Base-by-base conservation (phyloP, 2,888 invertebrate genomes). In the Lycaena phlaeas region DNA sequence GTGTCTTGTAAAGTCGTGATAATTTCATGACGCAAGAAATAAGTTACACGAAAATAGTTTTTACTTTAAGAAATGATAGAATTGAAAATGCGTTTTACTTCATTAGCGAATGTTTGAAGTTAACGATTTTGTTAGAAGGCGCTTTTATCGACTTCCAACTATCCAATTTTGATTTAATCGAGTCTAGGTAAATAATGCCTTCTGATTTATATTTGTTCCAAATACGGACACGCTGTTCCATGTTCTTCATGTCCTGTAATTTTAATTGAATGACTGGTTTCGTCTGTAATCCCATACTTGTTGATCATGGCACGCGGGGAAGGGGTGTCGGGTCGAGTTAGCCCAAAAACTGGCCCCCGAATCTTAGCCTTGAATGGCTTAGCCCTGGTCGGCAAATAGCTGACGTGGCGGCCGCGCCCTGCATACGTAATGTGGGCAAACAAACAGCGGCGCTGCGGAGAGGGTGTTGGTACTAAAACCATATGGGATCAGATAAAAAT, bases 331-430 rank as follows among this genome's bases (percentile, higher is more conserved):
- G 81, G 81, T 81, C 78, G 77, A 70, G 73, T 77, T 67, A 60
- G 63, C 69, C 76, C 84, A 84, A 84, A 84, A 84, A 84, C 81
- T 84, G 78, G 84, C 71, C 77, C 68, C 66, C 57, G 68, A 65
- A n/a, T n/a, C 73, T 79, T 84, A 82, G 81, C 84, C 84, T 82
- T 82, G 84, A 81, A 82, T 82, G 84, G 84, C 72, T 82, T 78
- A 84, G 79, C 82, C 81, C 72, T 76, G 82, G 82, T 75, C 79
- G 75, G 76, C 81, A 74, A 82, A 84, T 82, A 79, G 84, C 84
- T 81, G 84, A 81, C 77, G 82, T 75, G 73, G 81, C 74, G 69
- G 76, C 69, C 75, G 79, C 82, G 81, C 61, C 78, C 68, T 84
- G 84, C 82, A 84, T 84, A 82, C 84, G 69, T 74, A 82, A 79